Percentiles rank a stretch among this genome's conserved stretches.
phyloP scores from a whole-genome alignment of 2,888 invertebrate genomes.

The Ormyrus labotus region DNA sequence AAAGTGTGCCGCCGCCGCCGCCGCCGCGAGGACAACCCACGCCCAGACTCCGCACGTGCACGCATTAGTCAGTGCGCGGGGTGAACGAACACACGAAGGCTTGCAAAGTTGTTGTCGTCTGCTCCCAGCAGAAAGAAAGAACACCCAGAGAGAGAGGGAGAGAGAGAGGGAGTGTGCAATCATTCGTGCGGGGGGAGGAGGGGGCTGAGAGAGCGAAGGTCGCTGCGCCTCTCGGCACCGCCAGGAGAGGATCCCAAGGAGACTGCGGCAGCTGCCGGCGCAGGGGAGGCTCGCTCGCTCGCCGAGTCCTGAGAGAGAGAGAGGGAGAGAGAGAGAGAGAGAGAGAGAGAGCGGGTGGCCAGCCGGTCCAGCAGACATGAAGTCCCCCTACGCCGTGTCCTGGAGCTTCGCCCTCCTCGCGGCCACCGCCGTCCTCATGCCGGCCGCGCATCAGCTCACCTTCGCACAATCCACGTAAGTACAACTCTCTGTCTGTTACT shows the following conservation, averaged over 20 bases:
- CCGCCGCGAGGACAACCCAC: slow-evolving; percentile 1
- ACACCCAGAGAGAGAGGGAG: slow-evolving; percentile 12
- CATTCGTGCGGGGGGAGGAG: slow-evolving; percentile 37
- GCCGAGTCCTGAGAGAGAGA: not conserved
- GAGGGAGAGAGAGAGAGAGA: not conserved
- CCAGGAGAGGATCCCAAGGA: slow-evolving; percentile 19
- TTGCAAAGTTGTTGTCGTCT: not conserved
- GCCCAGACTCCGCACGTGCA: slow-evolving; percentile 14
- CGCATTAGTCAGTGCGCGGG: slow-evolving; percentile 24
- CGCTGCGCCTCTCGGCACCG: not conserved
- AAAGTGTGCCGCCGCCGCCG: no score
- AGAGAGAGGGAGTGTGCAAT: slow-evolving; percentile 37
- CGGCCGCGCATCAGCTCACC: slow-evolving; percentile 78
- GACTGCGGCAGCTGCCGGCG: slow-evolving; percentile 17
- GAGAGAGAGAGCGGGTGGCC: not conserved
- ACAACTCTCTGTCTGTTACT: not conserved
- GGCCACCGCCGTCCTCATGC: slow-evolving; percentile 78
- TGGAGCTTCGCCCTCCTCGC: slow-evolving; percentile 76
- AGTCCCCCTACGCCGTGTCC: slow-evolving; percentile 74
- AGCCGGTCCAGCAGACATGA: slow-evolving; percentile 63
- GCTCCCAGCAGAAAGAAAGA: not conserved
- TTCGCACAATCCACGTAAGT: slow-evolving; percentile 80
- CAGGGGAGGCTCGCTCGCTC: not conserved
- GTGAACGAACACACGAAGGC: not conserved
- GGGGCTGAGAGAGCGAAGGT: not conserved